These are phyloP conservation scores for Sylvicapra grimmia DNA, from an alignment of 2,113 vertebrate species.

Conservation along the genomic window DNA sequence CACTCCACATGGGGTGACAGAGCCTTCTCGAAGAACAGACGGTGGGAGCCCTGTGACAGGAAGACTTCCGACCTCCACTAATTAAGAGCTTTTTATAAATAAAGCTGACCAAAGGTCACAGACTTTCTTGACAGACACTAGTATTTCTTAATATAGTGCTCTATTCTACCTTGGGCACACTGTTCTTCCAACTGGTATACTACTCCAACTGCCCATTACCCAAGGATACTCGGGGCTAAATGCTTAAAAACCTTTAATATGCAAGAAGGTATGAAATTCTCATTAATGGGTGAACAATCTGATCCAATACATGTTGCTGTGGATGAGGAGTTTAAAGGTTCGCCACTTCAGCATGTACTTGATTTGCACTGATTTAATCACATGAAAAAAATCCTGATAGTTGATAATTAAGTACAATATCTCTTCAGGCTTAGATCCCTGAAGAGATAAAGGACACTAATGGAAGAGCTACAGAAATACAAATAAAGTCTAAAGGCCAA, in stretches of 20 bases:
- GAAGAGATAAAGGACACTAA: not conserved
- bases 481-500: not conserved
- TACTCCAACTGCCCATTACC: not conserved
- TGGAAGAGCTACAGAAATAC: not conserved
- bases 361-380: not conserved
- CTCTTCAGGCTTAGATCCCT: not conserved
- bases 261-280: not conserved
- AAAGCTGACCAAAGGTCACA: not conserved
- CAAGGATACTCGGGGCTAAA: not conserved
- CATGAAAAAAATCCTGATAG: not conserved
- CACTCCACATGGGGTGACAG: not conserved
- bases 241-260: not conserved
- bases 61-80: not conserved
- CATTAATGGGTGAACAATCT: not conserved
- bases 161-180: not conserved
- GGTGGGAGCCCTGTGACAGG: not conserved
- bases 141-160: not conserved
- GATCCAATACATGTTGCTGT: not conserved
- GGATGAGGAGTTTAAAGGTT: not conserved
- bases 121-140: not conserved
- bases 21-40: not conserved
- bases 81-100: not conserved
- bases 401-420: not conserved
- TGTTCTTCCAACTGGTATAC: not conserved
- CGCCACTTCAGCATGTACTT: not conserved